These are phyloP conservation scores for Rousettus madagascariensis DNA, from an alignment of 2,797 vertebrate genomes.

Conservation along the genomic window DNA sequence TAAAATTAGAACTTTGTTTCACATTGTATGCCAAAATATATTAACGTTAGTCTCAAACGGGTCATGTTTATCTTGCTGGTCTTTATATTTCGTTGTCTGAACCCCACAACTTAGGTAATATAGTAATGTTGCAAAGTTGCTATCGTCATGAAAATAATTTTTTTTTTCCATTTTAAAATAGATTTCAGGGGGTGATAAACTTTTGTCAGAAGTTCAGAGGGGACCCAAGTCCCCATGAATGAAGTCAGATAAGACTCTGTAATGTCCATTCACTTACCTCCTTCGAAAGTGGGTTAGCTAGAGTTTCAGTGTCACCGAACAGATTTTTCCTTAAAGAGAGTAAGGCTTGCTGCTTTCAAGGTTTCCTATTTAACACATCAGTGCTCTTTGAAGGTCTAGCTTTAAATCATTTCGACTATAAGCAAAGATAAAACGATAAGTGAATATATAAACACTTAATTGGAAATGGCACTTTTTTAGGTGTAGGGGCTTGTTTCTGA, in stretches of 20 bases:
- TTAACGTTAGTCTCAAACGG: neutral
- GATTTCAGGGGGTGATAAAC: neutral
- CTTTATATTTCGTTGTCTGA: neutral
- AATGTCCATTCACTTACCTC: neutral
- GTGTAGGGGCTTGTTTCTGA: neutral
- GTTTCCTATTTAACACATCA: conserved; percentile 53
- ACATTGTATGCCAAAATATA: neutral
- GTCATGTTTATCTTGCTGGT: neutral
- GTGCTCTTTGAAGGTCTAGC: conserved; percentile 41
- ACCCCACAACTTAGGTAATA: neutral
- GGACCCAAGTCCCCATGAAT: neutral
- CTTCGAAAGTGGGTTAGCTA: neutral
- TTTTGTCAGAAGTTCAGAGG: neutral
- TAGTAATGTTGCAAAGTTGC: neutral
- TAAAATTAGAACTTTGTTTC: neutral
- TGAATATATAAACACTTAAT: conserved; percentile 31
- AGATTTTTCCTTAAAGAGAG: neutral
- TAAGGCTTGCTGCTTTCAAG: conserved; percentile 2
- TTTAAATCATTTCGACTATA: conserved; percentile 47
- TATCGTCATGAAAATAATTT: neutral
- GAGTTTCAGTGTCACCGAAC: neutral
- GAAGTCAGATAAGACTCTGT: neutral
- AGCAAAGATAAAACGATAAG: conserved; percentile 50
- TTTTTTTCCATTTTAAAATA: neutral
- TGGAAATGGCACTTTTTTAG: neutral